Evolutionary conservation across 2,797 vertebrate species (phyloP), one percentile per base, ranked within the genome.

Genomic region (Hafferia zeledoni): DNA sequence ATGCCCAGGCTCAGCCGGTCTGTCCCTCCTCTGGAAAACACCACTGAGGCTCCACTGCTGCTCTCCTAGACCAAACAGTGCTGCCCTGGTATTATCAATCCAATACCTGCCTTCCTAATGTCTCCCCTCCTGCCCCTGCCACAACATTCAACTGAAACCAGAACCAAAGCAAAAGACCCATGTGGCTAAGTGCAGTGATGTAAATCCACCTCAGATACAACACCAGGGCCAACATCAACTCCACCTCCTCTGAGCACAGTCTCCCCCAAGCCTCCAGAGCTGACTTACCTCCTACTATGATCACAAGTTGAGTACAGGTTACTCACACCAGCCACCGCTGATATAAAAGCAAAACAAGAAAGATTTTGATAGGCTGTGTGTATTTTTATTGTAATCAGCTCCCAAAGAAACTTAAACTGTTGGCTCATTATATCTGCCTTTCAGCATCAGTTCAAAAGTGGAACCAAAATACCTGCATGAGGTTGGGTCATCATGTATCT

Each of bases 21-120:
- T 60, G 24, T 3, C 11, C 7, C 13, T 82, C 11, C 8, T 4
- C 78, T 53, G n/a, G 44, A 50, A 64, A 78, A 60, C 53, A 56
- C 16, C 71, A 52, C 50, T 1, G 1, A 50, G 19, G 18, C 14
- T 53, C 41, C 46, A 43, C 35, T 2, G 3, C 43, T 20, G 47
- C 13, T 61, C 35, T 64, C 22, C 70, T 49, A 43, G 55, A 72
- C 18, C n/a, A 60, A 49, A 27, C 1, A 2, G 17, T 24, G 35
- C 11, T 5, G 1, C 13, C 0, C 35, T n/a, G 43, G 35, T 27
- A 76, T 28, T 64, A 53, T 2, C 79, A 39, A 85, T 30, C 9
- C 9, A 50, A 20, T 41, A 33, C 37, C 59, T 30, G 13, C 10
- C 16, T 65, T 69, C 41, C 16, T 17, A 46, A 44, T 0, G 0